Conservation (phyloP, 2,888 invertebrate genomes). For the Carabus problematicus region DNA sequence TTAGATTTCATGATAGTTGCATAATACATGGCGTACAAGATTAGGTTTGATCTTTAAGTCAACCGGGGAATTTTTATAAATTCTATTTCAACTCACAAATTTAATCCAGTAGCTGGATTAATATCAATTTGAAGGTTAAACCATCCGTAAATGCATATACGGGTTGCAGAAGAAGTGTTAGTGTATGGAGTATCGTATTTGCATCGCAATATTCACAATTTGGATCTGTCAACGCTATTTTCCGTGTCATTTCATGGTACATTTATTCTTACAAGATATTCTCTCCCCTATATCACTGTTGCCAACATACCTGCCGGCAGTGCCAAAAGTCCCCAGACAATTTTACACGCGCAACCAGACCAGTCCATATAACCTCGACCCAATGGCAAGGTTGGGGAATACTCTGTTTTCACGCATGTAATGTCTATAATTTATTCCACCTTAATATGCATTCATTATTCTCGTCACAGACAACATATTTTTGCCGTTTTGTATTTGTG, state of each 20-base stretch:
- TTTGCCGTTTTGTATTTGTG: slow-evolving; percentile 24
- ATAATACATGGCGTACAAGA: no score
- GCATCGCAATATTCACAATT: background rate
- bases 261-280: slow-evolving; percentile 46
- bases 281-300: slow-evolving; percentile 36
- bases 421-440: slow-evolving; percentile 16
- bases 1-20: no score
- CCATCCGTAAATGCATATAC: slow-evolving; percentile 1
- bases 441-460: slow-evolving; percentile 35
- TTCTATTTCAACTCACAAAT: no score
- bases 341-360: no score
- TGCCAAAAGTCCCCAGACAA: no score
- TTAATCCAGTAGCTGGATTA: no score
- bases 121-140: no score
- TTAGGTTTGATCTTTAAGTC: no score
- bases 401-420: slow-evolving; percentile 1
- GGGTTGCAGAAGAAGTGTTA: background rate
- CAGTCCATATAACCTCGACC: no score
- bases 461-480: slow-evolving; percentile 25
- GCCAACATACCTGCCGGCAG: slow-evolving; percentile 32
- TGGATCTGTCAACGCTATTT: slow-evolving; percentile 43
- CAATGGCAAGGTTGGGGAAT: slow-evolving; percentile 14
- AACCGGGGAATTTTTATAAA: no score
- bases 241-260: slow-evolving; percentile 46
- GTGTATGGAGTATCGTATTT: no score